Evolutionary conservation across 2,797 vertebrate genomes (phyloP), one percentile per base, ranked within the genome.

Genomic region (Margarornis squamiger): DNA sequence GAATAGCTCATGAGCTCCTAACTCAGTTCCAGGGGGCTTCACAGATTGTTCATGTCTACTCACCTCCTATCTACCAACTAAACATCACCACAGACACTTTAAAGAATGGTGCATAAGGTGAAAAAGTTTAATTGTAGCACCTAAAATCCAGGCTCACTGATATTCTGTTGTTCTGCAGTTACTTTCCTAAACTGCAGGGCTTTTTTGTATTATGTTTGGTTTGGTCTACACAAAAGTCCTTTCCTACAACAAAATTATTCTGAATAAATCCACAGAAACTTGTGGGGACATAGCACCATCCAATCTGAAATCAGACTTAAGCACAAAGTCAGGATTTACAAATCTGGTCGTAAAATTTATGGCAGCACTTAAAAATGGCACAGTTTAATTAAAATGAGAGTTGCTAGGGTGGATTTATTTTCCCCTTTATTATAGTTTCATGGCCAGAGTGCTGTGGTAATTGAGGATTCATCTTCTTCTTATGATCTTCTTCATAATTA

Each of bases 361-460:
- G 48, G 66, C 45, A 67, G 71, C 78, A 72, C 41, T 97, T 92
- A 91, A 96, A 94, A 89, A 96, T 93, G 90, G 94, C 83, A 76
- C 62, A 86, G 62, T 86, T 95, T 88, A 93, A 97, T 97, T 96
- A 97, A 92, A 96, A 76, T 84, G 41, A 85, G 70, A 87, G 66
- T 95, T 90, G 63, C 38, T 77, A 85, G 21, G 23, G 48, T 55
- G 14, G 20, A 41, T 54, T 81, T 39, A 54, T 66, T 54, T 71
- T 80, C 34, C 21, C 4, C 12, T 27, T 95, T 96, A 95, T 97
- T 79, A 89, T 54, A 91, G 54, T 83, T 92, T 93, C 32, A 3
- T 95, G 82, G 65, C 57, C 84, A 97, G 89, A 90, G 72, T 58
- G 17, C 62, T 92, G 92, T 49, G 23, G 88, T 87, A 87, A 93